Evolutionary conservation across 2,113 vertebrate genomes (phyloP).

Genomic region (Copsychus sechellarum): DNA sequence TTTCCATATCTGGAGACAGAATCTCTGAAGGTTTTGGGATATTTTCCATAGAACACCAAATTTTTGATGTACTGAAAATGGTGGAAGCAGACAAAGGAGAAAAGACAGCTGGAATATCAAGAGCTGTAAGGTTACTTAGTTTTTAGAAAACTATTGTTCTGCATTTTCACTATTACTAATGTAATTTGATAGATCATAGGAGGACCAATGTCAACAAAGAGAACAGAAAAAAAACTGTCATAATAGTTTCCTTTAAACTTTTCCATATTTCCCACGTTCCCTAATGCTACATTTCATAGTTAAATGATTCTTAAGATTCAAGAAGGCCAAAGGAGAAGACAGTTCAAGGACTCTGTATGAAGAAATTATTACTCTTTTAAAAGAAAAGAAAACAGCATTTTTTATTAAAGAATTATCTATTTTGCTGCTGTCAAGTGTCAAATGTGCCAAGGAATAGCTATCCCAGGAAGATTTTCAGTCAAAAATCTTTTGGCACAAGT

Average conservation of each 20-base stretch:
- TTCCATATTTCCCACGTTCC: neutral
- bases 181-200: neutral
- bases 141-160: fast-evolving
- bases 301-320: neutral
- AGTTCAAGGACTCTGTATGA: neutral
- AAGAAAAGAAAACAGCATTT: neutral
- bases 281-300: neutral
- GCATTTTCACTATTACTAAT: neutral
- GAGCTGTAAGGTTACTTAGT: neutral
- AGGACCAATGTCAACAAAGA: neutral
- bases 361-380: neutral
- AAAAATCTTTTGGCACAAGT: neutral
- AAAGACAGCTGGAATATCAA: neutral
- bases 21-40: neutral
- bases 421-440: neutral
- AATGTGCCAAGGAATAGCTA: neutral
- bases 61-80: neutral
- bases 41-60: neutral
- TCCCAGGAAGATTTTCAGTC: neutral
- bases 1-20: neutral
- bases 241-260: neutral
- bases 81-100: neutral
- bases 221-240: neutral
- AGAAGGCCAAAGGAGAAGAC: neutral
- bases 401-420: neutral